Evolutionary conservation across 2,888 invertebrate species (phyloP), one percentile per base, ranked within the genome.

Genomic region (Ochropacha duplaris): DNA sequence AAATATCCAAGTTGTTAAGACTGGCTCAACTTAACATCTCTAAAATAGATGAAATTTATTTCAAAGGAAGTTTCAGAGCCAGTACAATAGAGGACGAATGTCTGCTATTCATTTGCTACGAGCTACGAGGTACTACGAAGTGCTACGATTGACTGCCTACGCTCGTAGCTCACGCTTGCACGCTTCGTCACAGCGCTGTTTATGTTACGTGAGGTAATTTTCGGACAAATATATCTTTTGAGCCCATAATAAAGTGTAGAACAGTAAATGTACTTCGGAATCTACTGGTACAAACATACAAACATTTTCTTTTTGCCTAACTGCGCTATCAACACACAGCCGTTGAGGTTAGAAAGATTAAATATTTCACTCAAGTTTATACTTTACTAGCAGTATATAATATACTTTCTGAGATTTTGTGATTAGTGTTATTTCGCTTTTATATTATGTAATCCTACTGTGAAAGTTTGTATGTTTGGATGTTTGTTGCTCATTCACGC

Each of bases 121-220:
- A 51, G 31, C 52, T 57, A 54, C 57, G 57, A 49, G 22, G 28
- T 54, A 31, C 22, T 52, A 44, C 49, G 52, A 49, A 24, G 50
- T 50, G 57, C 57, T 57, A 54, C 57, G 54, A 12, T 19, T 22
- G 19, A 22, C 31, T 52, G 31, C 31, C 22, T 52, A 52, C 52
- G 52, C 24, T 14, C 31, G 52, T 22, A 31, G n/a, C 52, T 5
- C 52, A 26, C 52, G 52, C 19, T 44, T 44, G 16, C 44, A 44
- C 19, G 44, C 19, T 44, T 19, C 44, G 1, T 50, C 26, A 50
- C 28, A 28, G 26, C 28, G 26, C 28, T 26, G 50, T 26, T 50
- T 26, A 26, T 16, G 50, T 28, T 50, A 50, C 24, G 50, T 50
- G 50, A 50, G 50, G 24, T 50, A 16, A 44, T 44, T 44, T 9